phyloP scores from a whole-genome alignment of 2,113 vertebrate genomes.

The Hippocampus abdominalis region DNA sequence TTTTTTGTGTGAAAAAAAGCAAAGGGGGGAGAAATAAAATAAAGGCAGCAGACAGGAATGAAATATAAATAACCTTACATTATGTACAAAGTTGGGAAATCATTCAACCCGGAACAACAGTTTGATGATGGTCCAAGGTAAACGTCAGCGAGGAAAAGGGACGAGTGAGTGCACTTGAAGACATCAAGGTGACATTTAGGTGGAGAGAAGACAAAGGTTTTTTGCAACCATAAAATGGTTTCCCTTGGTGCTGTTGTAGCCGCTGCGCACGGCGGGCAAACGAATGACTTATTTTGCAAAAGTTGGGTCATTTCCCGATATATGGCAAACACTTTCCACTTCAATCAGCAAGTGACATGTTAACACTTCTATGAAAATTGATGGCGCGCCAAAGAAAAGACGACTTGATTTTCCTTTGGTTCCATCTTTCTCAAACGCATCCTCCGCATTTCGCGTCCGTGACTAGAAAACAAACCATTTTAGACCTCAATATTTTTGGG shows the following conservation, averaged over 20 bases:
- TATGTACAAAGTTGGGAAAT: slow-evolving; percentile 71
- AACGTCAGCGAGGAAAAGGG: slow-evolving; percentile 23
- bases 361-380: background rate
- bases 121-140: slow-evolving; percentile 18
- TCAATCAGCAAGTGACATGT: background rate
- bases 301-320: background rate
- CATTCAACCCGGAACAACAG: slow-evolving; percentile 18
- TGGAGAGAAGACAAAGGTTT: slow-evolving; percentile 5
- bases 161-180: background rate
- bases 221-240: background rate
- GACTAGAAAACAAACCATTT: background rate
- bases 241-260: background rate
- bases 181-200: slow-evolving; percentile 20
- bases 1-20: slow-evolving; percentile 16
- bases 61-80: slow-evolving; percentile 78
- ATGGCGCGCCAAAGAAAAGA: slow-evolving; percentile 41
- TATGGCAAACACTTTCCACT: background rate
- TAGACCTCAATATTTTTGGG: background rate
- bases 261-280: background rate
- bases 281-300: background rate
- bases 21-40: slow-evolving; percentile 17
- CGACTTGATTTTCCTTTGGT: slow-evolving; percentile 16
- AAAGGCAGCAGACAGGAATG: slow-evolving; percentile 63
- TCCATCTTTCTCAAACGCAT: slow-evolving; percentile 17
- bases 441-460: slow-evolving; percentile 3